A percentile compares a stretch with the other conserved stretches of the same genome.
phyloP scores from a whole-genome alignment of 2,797 vertebrate genomes.

The Leptatherina wallacei region DNA sequence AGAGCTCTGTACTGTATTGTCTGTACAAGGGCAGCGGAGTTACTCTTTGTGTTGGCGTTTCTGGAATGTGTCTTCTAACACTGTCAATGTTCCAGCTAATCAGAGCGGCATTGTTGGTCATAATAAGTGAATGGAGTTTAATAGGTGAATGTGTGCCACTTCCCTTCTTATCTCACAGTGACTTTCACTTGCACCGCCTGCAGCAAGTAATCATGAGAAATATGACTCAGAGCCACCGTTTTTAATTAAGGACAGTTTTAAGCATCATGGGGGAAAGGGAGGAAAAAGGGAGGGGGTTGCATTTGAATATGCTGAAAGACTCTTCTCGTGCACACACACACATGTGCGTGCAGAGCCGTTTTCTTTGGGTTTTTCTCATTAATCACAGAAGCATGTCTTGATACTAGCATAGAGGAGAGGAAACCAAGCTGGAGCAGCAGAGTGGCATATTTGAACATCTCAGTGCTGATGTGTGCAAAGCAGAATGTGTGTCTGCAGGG shows the following conservation, averaged over 20 bases:
- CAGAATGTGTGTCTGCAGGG: conserved; percentile 77
- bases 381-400: conserved; percentile 68
- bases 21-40: conserved; percentile 57
- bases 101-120: conserved; percentile 58
- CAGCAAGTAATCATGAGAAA: conserved; percentile 68
- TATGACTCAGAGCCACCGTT: conserved; percentile 46
- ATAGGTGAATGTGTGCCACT: conserved; percentile 54
- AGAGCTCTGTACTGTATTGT: conserved; percentile 47
- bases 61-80: conserved; percentile 43
- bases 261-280: conserved; percentile 18
- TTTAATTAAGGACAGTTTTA: conserved; percentile 69
- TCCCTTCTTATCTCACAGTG: conserved; percentile 59
- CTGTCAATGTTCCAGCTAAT: conserved; percentile 57
- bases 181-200: conserved; percentile 62
- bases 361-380: conserved; percentile 64
- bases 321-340: background rate
- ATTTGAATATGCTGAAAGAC: conserved; percentile 18
- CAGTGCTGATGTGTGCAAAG: conserved; percentile 72
- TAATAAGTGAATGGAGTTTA: conserved; percentile 66
- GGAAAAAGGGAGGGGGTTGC: background rate
- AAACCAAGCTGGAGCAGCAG: conserved; percentile 54
- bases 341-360: conserved; percentile 12
- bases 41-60: conserved; percentile 42
- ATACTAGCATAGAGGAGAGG: conserved; percentile 45
- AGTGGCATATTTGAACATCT: conserved; percentile 76